Evolutionary conservation across 2,888 invertebrate genomes (phyloP), one percentile per base, ranked within the genome.

Genomic region (Heliconius charithonia): DNA sequence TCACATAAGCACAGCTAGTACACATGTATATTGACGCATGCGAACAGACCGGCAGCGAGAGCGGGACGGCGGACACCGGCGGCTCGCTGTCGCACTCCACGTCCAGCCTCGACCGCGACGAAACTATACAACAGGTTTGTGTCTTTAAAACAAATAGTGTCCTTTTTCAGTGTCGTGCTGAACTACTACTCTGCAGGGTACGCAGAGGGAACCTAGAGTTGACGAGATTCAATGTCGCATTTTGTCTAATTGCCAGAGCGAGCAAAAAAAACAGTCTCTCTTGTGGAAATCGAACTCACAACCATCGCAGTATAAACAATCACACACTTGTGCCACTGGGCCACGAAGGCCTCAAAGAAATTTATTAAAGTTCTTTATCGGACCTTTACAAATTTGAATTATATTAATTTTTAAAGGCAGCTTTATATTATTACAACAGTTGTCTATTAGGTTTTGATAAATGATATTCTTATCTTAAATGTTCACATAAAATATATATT

Each of bases 101-200:
- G 83, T 98, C 97, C 86, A 98, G 97, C 93, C 96, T 99, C 87
- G 98, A 98, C 92, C 96, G 97, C 84, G 98, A 98, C 83, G 98
- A 98, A 86, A 88, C 93, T 81, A 94, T 96, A 89, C 91, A 94
- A 87, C 96, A 96, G 95, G 96, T 96, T 87, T 70, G 70, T 37
- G 27, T 12, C n/a, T 59, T 59, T n/a, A 12, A 59, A 9, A 10
- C 1, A n/a, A n/a, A 59, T n/a, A 3, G 12, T 59, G 10, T 51
- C 22, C 19, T 22, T 22, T 3, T 51, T 22, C 51, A 51, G 51
- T 51, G 51, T 22, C 51, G 7, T 51, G 51, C 51, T 51, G 51
- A 9, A 29, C 29, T 0, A 0, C 29, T 29, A 51, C 22, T 19
- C 7, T 6, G 51, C 51, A 51, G 51, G 22, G 9, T 51, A 51